Percentiles rank a stretch among this genome's conserved stretches.
Conservation (phyloP, 2,113 vertebrate species). For the Atlantisia rogersi region DNA sequence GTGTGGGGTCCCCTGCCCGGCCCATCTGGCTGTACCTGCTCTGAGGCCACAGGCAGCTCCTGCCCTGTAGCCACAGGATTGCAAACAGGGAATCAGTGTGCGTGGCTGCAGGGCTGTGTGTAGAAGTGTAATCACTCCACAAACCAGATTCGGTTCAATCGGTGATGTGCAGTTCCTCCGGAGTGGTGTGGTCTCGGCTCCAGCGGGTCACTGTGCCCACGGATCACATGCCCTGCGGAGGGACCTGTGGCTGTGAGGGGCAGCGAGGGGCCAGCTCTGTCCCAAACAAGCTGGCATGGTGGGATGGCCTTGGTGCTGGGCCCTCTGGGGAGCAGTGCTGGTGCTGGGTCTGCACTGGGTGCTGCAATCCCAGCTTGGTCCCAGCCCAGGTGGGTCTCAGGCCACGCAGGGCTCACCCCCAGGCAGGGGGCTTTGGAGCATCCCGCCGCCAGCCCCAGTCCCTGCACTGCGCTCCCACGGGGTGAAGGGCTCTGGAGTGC, state of each 20-base stretch:
- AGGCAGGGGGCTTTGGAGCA: neutral
- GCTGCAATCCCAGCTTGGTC: no score
- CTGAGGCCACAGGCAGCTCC: neutral
- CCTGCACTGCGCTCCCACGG: neutral
- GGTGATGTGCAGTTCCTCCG: neutral
- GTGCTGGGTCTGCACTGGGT: no score
- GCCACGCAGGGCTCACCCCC: accelerated
- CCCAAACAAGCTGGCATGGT: accelerated
- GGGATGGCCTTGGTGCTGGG: neutral
- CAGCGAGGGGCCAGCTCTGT: neutral
- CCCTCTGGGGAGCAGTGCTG: accelerated
- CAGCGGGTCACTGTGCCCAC: neutral
- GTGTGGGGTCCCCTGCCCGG: neutral
- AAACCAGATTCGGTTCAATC: neutral
- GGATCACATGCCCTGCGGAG: accelerated
- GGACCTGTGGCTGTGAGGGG: no score
- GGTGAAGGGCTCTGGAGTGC: neutral
- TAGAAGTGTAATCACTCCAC: no score
- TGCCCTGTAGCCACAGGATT: neutral
- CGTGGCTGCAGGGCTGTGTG: accelerated
- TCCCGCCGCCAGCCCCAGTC: accelerated
- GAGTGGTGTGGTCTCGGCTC: accelerated
- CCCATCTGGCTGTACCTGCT: neutral
- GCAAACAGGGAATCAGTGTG: neutral
- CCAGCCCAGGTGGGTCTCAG: neutral